Evolutionary conservation across 2,797 vertebrate genomes (phyloP).

Genomic region (Gymnothorax javanicus): DNA sequence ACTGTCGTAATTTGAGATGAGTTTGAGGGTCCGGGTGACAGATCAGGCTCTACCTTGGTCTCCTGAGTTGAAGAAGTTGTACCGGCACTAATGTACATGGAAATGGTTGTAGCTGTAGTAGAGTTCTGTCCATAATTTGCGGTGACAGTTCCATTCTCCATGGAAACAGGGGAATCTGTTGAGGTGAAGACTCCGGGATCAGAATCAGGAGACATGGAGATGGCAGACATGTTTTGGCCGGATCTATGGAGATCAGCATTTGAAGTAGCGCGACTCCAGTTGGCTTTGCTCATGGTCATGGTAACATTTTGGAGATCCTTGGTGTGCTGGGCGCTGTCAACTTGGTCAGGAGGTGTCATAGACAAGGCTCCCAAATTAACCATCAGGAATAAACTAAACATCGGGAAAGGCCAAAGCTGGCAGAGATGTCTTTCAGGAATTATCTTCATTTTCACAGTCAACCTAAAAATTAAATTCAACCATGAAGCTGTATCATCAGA

Average conservation of each 20-base stretch:
- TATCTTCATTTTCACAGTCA: slow-evolving; percentile 20
- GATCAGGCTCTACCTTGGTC: slow-evolving; percentile 26
- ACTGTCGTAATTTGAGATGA: slow-evolving; percentile 33
- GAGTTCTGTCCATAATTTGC: background rate
- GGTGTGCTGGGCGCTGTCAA: background rate
- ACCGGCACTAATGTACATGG: slow-evolving; percentile 32
- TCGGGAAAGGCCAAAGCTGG: slow-evolving; percentile 30
- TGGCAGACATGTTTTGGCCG: background rate
- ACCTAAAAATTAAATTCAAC: slow-evolving; percentile 29
- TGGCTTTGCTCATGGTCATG: background rate
- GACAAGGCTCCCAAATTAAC: slow-evolving; percentile 29
- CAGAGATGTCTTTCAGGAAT: background rate
- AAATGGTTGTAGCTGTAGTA: background rate
- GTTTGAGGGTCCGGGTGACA: slow-evolving; percentile 36
- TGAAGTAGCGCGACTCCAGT: background rate
- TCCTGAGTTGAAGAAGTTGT: slow-evolving; percentile 10
- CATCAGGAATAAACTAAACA: slow-evolving; percentile 46
- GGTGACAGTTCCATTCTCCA: background rate
- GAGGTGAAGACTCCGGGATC: slow-evolving; percentile 21
- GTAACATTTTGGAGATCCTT: background rate
- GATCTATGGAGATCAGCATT: background rate
- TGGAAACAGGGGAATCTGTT: slow-evolving; percentile 18
- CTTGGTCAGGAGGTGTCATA: slow-evolving; percentile 14
- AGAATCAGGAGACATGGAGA: slow-evolving; percentile 20
- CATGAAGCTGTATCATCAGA: background rate